These are phyloP conservation scores for Cochlearius cochlearius DNA, from an alignment of 2,113 vertebrate genomes.

Conservation along the genomic window DNA sequence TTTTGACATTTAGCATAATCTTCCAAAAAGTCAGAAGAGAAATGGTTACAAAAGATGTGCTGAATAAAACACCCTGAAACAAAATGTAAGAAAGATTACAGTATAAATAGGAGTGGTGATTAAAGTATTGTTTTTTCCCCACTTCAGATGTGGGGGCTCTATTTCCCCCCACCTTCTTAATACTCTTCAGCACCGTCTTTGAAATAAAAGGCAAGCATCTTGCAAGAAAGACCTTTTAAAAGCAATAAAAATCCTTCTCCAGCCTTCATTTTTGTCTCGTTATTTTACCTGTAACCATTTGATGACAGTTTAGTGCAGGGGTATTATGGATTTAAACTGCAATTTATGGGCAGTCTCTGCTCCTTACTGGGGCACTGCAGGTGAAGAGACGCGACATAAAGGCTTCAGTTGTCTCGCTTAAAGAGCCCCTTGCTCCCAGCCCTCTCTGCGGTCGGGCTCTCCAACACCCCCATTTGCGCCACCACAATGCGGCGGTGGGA, in stretches of 20 bases:
- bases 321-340: conserved; percentile 37
- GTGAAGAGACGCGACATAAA: conserved; percentile 42
- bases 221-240: conserved; percentile 53
- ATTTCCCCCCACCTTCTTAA: background rate
- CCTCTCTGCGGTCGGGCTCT: background rate
- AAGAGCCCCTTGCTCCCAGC: background rate
- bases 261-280: conserved; percentile 34
- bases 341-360: conserved; percentile 28
- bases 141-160: conserved; percentile 10
- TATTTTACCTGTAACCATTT: conserved; percentile 54
- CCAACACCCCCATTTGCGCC: background rate
- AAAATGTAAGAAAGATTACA: conserved; percentile 67
- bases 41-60: conserved; percentile 70
- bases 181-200: background rate
- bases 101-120: conserved; percentile 72
- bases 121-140: conserved; percentile 69
- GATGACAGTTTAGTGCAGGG: conserved; percentile 21
- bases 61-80: conserved; percentile 67
- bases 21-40: conserved; percentile 70
- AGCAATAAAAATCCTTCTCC: conserved; percentile 59
- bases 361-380: conserved; percentile 5
- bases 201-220: conserved; percentile 44
- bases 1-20: conserved; percentile 81
- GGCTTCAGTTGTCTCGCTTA: conserved; percentile 10
- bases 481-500: background rate